A percentile compares a stretch with the other conserved stretches of the same genome.
Conservation (phyloP, 2,888 invertebrate species). For the Podabrus alpinus region DNA sequence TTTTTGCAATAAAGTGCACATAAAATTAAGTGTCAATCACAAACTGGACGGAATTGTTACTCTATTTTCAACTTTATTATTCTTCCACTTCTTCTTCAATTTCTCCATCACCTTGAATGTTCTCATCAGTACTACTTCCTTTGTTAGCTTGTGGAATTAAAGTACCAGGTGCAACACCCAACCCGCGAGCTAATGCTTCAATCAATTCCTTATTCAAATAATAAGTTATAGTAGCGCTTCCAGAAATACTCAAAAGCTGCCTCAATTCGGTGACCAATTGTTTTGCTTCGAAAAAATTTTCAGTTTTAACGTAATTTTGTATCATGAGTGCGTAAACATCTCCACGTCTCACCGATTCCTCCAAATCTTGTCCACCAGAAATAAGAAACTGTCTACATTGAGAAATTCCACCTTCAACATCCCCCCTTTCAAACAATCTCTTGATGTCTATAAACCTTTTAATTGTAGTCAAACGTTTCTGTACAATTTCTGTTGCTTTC, state of each 20-base stretch:
- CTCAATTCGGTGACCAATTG: slow-evolving; percentile 49
- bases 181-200: slow-evolving; percentile 50
- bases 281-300: slow-evolving; percentile 50
- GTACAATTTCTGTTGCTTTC: slow-evolving; percentile 60
- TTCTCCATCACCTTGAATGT: slow-evolving; percentile 40
- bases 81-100: slow-evolving; percentile 45
- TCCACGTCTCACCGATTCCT: slow-evolving; percentile 52
- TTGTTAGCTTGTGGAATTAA: slow-evolving; percentile 40
- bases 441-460: slow-evolving; percentile 64
- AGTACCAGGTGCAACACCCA: slow-evolving; percentile 46
- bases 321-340: slow-evolving; percentile 55
- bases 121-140: background rate
- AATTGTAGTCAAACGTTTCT: slow-evolving; percentile 61
- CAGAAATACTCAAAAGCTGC: slow-evolving; percentile 45
- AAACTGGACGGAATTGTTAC: slow-evolving; percentile 16
- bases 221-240: slow-evolving; percentile 50
- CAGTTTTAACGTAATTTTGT: slow-evolving; percentile 49
- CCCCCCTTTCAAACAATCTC: slow-evolving; percentile 61
- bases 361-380: slow-evolving; percentile 49
- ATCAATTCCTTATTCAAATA: slow-evolving; percentile 53
- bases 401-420: slow-evolving; percentile 51
- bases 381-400: slow-evolving; percentile 52
- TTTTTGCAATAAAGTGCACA: background rate
- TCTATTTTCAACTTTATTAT: slow-evolving; percentile 1
- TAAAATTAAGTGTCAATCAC: background rate